phyloP scores from a whole-genome alignment of 2,113 vertebrate species.

The Lophochroa leadbeateri region DNA sequence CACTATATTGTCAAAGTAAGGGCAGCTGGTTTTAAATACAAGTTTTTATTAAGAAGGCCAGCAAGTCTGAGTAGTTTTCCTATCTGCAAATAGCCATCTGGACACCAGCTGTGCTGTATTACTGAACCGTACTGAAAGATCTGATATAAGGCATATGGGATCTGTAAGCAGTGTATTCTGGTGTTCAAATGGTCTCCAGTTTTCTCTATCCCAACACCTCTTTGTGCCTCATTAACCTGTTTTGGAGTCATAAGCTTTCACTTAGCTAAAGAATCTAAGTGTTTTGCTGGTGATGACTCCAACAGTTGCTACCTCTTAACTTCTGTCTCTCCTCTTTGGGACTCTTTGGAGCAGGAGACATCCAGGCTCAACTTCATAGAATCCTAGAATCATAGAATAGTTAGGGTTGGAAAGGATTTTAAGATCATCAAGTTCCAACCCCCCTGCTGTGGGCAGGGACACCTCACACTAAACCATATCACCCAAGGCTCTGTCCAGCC shows the following conservation, averaged over 20 bases:
- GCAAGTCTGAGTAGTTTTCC: background rate
- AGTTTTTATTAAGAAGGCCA: background rate
- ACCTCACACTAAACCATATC: too few relatives aligned
- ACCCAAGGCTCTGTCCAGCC: too few relatives aligned
- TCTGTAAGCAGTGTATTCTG: background rate
- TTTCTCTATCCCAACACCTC: background rate
- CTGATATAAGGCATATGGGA: background rate
- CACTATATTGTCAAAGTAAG: background rate
- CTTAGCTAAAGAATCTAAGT: background rate
- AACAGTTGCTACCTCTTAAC: background rate
- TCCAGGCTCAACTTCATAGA: background rate
- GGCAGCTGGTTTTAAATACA: background rate
- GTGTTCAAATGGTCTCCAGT: background rate
- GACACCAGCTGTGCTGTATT: background rate
- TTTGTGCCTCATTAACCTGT: background rate
- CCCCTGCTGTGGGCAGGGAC: too few relatives aligned
- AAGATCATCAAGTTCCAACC: too few relatives aligned
- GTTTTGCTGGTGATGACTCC: background rate
- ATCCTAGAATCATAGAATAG: too few relatives aligned
- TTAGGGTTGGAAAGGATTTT: too few relatives aligned
- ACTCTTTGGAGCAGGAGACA: background rate
- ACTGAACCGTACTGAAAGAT: background rate
- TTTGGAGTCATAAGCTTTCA: background rate
- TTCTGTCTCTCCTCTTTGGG: background rate
- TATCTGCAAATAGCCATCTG: background rate